These are phyloP conservation scores for Nineta flava DNA, from an alignment of 2,888 invertebrate species.

Conservation along the genomic window DNA sequence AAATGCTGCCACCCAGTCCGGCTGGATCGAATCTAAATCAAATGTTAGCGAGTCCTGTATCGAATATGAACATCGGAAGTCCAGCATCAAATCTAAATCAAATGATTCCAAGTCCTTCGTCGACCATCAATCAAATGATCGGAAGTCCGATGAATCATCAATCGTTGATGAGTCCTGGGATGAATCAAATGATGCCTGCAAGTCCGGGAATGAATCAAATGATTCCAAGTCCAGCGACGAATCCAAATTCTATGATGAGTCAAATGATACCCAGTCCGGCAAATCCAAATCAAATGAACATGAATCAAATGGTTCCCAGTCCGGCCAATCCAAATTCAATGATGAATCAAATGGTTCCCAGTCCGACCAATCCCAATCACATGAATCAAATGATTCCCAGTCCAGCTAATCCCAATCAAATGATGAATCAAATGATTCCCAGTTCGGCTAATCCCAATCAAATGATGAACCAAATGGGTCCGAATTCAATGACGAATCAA, in stretches of 20 bases:
- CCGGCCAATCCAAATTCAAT: slow-evolving; percentile 9
- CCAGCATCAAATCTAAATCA: slow-evolving; percentile 14
- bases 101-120: slow-evolving; percentile 15
- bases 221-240: slow-evolving; percentile 16
- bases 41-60: slow-evolving; percentile 16
- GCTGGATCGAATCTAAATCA: slow-evolving; percentile 14
- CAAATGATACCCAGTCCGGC: slow-evolving; percentile 18
- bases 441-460: slow-evolving; percentile 5
- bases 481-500: not conserved
- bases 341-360: slow-evolving; percentile 11
- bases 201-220: slow-evolving; percentile 18
- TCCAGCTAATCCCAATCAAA: not conserved
- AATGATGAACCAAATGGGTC: slow-evolving; percentile 12
- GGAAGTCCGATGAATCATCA: slow-evolving; percentile 15
- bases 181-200: slow-evolving; percentile 10
- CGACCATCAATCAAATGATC: slow-evolving; percentile 15
- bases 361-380: slow-evolving; percentile 11
- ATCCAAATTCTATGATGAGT: slow-evolving; percentile 12
- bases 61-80: slow-evolving; percentile 17
- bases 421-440: slow-evolving; percentile 6
- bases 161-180: no score
- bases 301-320: slow-evolving; percentile 15
- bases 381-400: slow-evolving; percentile 18
- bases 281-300: slow-evolving; percentile 15
- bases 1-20: slow-evolving; percentile 16